These are phyloP conservation scores for Aporophyla nigra DNA, from an alignment of 2,888 invertebrate genomes.

Conservation along the genomic window DNA sequence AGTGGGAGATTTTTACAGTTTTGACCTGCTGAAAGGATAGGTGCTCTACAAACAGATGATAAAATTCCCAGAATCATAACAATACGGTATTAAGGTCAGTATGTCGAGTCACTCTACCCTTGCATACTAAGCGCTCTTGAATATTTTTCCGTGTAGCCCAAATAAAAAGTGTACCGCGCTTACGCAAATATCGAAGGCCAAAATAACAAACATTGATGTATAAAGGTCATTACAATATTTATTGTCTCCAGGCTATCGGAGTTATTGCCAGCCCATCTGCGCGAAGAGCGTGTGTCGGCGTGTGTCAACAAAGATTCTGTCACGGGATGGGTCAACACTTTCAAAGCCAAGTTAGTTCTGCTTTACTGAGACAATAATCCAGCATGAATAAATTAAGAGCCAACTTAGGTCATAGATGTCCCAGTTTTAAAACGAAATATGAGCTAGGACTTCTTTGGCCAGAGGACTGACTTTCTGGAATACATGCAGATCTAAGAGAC, in stretches of 20 bases:
- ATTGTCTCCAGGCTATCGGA: conserved; percentile 89
- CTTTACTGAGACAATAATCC: not conserved
- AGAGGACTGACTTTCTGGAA: not conserved
- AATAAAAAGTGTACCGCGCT: conserved; percentile 46
- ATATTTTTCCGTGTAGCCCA: conserved; percentile 27
- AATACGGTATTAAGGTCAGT: conserved; percentile 5
- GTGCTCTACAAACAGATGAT: not conserved
- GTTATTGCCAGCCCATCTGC: conserved; percentile 93
- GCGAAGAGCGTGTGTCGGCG: conserved; percentile 92
- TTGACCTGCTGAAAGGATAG: not conserved
- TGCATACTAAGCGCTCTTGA: conserved; percentile 16
- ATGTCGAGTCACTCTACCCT: conserved; percentile 7
- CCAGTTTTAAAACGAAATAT: not conserved
- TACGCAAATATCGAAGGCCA: conserved; percentile 58
- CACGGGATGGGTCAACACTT: conserved; percentile 95
- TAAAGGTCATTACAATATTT: conserved; percentile 53
- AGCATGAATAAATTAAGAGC: too few species aligned
- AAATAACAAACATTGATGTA: conserved; percentile 51
- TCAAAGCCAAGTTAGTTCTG: conserved; percentile 91
- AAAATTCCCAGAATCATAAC: not conserved
- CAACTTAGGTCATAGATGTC: not conserved
- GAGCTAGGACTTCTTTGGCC: not conserved
- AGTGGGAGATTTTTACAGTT: not conserved
- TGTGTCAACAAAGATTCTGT: conserved; percentile 90
- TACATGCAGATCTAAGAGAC: not conserved